A percentile compares a stretch with the other conserved stretches of the same genome.
Evolutionary conservation across 2,113 vertebrate genomes (phyloP).

Genomic region (Dasyurus viverrinus): DNA sequence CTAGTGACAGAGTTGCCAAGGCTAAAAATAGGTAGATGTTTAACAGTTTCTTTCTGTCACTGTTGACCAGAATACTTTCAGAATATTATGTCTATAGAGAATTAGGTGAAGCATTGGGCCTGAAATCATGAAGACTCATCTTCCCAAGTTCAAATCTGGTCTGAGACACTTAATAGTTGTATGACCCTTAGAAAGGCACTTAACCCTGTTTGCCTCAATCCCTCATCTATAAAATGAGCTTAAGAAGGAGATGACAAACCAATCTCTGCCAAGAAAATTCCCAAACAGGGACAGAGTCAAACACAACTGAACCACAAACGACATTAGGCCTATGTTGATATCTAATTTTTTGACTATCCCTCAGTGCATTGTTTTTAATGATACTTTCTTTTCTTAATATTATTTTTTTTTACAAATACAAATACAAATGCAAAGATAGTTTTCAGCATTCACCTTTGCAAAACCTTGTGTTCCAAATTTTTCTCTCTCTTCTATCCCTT

Average conservation of each 20-base stretch:
- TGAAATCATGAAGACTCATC: too few relatives aligned
- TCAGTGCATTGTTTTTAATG: neutral
- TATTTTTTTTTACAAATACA: too few relatives aligned
- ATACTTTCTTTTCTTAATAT: neutral
- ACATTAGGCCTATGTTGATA: neutral
- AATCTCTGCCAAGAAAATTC: neutral
- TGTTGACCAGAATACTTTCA: neutral
- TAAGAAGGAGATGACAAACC: neutral
- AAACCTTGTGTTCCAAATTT: too few relatives aligned
- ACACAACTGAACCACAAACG: neutral
- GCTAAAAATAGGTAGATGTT: neutral
- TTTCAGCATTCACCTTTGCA: too few relatives aligned
- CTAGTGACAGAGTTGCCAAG: neutral
- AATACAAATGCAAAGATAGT: too few relatives aligned
- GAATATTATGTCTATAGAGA: neutral
- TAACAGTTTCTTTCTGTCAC: neutral
- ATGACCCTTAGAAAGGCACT: too few relatives aligned
- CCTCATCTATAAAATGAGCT: too few relatives aligned
- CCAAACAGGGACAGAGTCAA: neutral
- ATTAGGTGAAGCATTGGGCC: too few relatives aligned
- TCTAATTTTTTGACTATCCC: neutral
- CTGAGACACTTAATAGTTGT: too few relatives aligned
- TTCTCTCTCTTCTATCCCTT: too few relatives aligned
- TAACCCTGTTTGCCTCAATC: too few relatives aligned
- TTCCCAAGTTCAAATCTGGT: too few relatives aligned